A percentile compares a stretch with the other conserved stretches of the same genome.
These are phyloP conservation scores for Sturmia bella DNA, from an alignment of 2,888 invertebrate genomes.

Conservation along the genomic window DNA sequence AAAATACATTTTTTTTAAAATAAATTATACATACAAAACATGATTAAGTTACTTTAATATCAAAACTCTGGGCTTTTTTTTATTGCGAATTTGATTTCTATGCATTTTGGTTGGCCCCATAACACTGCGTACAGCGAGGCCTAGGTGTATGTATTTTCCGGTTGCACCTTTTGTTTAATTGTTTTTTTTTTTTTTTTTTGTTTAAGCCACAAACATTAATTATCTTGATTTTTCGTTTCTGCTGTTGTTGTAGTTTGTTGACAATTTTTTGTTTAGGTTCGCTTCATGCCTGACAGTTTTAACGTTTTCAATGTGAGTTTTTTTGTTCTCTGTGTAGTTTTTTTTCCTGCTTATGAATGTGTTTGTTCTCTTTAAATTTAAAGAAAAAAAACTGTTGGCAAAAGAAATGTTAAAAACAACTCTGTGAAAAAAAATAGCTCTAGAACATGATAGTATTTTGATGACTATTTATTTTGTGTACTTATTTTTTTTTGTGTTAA, in stretches of 20 bases:
- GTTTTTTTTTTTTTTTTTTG: not conserved
- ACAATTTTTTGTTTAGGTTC: conserved; percentile 39
- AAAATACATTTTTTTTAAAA: too few relatives aligned
- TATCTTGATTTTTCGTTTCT: not conserved
- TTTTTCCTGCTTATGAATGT: not conserved
- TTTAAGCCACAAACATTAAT: conserved; percentile 28
- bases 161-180: not conserved
- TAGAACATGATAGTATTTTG: conserved; percentile 65
- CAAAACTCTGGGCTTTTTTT: too few relatives aligned
- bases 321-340: not conserved
- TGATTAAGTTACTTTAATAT: too few relatives aligned
- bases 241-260: conserved; percentile 38
- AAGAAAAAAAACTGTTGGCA: not conserved
- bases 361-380: not conserved
- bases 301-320: conserved; percentile 29
- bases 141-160: too few relatives aligned
- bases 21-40: too few relatives aligned
- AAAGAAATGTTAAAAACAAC: not conserved
- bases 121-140: too few relatives aligned
- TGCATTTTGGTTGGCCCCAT: too few relatives aligned
- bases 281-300: conserved; percentile 62
- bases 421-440: not conserved
- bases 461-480: conserved; percentile 44
- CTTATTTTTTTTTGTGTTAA: not conserved
- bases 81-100: too few relatives aligned